Base-by-base conservation (phyloP, 1,140 invertebrate species). In the Drosophila sturtevanti region DNA sequence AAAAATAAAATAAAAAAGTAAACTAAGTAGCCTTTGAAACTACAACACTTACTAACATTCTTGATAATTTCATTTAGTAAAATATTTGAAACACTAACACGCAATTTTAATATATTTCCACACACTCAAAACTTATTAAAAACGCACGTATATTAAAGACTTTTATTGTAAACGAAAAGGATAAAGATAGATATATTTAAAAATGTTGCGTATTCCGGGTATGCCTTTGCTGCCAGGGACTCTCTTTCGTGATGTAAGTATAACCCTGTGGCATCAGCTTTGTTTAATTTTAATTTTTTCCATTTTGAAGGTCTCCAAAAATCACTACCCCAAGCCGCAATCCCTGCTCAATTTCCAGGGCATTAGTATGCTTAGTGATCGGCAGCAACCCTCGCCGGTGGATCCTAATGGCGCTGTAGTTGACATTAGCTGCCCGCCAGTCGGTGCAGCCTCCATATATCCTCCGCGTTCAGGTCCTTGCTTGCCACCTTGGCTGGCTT, bases 401-500 rank as follows among this genome's bases (percentile, higher is more conserved):
- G 73, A 86, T 77, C 27, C 78, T 0, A 71, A 58, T 14, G 79
- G 76, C 18, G 65, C 71, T 65, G 63, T 78, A 18, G 67, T 80
- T 37, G 85, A 90, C 59, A 69, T 82, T 2, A 91, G 85, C 37
- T 90, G 87, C 35, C 87, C 84, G n/a, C 90, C 91, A 9, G 63
- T 72, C 0, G 62, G 75, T 63, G 91, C 93, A 35, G 94, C 95
- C 0, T 95, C 95, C 0, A 79, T 96, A 70, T 95, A 95, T 92
- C 93, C 94, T 2, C 93, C 94, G n/a, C 95, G 95, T 54, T 94
- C 96, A 80, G 94, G 94, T 9, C 93, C 94, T 1, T 94, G 95
- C 67, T 81, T 96, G 35, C 97, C 97, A 0, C 92, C 95, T 0
- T 98, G 97, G 97, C 93, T 98, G 31, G 94, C 95, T 24, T 97